phyloP scores from a whole-genome alignment of 2,113 vertebrate genomes.

The Fregetta grallaria region DNA sequence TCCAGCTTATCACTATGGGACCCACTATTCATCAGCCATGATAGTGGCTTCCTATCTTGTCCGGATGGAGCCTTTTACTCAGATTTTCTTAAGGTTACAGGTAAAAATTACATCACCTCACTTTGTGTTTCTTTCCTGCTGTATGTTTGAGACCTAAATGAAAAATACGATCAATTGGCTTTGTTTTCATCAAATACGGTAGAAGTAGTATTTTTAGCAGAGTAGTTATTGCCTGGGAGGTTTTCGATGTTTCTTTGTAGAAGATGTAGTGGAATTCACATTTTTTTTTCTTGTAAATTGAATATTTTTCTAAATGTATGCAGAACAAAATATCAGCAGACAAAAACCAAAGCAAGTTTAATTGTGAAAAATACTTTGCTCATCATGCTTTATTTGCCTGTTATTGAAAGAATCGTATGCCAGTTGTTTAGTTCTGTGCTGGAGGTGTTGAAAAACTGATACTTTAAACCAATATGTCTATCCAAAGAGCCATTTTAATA shows the following conservation, averaged over 20 bases:
- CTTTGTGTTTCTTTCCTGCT: not conserved
- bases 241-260: not conserved
- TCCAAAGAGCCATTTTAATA: not conserved
- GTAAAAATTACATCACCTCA: conserved; percentile 62
- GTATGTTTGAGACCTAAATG: not conserved
- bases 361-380: not conserved
- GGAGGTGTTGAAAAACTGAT: not conserved
- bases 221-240: not conserved
- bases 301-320: not conserved
- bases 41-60: conserved; percentile 97
- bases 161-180: not conserved
- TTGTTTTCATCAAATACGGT: not conserved
- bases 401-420: not conserved
- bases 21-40: conserved; percentile 98
- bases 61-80: conserved; percentile 98
- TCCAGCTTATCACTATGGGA: conserved; percentile 97
- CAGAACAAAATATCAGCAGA: not conserved
- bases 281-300: not conserved
- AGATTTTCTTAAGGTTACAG: conserved; percentile 96
- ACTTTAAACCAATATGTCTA: not conserved
- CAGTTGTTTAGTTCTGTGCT: not conserved
- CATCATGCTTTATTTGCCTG: not conserved
- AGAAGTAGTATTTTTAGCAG: not conserved
- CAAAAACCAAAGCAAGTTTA: not conserved
- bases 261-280: not conserved